Evolutionary conservation across 1,140 invertebrate species (phyloP).

Genomic region (Neodiprion pinetum): DNA sequence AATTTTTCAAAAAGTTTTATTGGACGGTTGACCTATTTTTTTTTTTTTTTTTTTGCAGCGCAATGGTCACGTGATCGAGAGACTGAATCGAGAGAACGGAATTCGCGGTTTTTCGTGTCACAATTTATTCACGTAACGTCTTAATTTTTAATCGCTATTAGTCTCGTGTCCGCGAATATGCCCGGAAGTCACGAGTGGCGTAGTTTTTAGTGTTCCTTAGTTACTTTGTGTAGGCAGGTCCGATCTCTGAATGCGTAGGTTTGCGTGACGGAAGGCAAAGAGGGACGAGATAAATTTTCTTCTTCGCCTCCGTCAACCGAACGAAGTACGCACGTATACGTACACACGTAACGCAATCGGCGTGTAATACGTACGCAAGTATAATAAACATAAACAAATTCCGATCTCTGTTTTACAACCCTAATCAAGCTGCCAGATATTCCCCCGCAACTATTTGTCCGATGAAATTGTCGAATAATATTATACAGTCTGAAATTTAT

Average conservation of each 20-base stretch:
- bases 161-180: neutral
- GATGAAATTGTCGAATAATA: conserved; percentile 1
- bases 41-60: too few species aligned
- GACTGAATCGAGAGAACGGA: too few species aligned
- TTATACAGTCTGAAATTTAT: neutral
- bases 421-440: neutral
- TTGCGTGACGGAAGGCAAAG: neutral
- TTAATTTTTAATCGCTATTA: neutral
- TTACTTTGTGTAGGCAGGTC: neutral
- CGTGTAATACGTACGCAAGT: too few species aligned
- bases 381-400: neutral
- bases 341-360: neutral
- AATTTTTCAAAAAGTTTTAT: too few species aligned
- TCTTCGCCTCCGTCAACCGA: neutral
- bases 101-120: too few species aligned
- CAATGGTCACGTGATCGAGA: too few species aligned
- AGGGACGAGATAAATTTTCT: neutral
- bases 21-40: too few species aligned
- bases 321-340: too few species aligned
- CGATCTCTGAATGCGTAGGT: neutral
- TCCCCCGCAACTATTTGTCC: neutral
- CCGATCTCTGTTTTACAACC: neutral
- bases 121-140: neutral
- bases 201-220: neutral
- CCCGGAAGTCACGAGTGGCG: neutral